phyloP scores from a whole-genome alignment of 2,888 invertebrate genomes.

The Drosophila algonquin region DNA sequence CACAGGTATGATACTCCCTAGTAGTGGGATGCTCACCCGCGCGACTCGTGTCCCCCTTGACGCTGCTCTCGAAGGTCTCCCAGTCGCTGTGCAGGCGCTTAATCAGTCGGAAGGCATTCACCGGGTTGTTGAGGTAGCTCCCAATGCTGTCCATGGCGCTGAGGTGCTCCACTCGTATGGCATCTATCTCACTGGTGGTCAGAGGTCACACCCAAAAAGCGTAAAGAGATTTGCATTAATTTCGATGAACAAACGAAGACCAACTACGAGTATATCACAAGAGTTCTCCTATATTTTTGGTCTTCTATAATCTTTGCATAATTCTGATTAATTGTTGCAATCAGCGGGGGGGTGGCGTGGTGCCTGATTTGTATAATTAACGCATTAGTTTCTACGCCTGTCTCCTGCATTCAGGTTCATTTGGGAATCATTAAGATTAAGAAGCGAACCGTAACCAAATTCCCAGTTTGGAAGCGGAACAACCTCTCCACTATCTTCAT shows the following conservation, averaged over 20 bases:
- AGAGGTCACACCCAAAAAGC: slow-evolving; percentile 9
- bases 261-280: neutral
- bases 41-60: slow-evolving; percentile 87
- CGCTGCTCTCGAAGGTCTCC: slow-evolving; percentile 90
- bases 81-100: slow-evolving; percentile 97
- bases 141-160: slow-evolving; percentile 90
- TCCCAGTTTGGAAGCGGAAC: slow-evolving; percentile 6
- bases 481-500: slow-evolving; percentile 6
- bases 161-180: slow-evolving; percentile 90
- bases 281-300: neutral
- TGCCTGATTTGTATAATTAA: slow-evolving; percentile 39
- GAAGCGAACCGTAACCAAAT: slow-evolving; percentile 14
- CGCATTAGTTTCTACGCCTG: slow-evolving; percentile 46
- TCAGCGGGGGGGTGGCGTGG: too few species aligned
- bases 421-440: slow-evolving; percentile 35
- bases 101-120: slow-evolving; percentile 96
- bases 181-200: slow-evolving; percentile 84
- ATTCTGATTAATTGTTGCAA: neutral
- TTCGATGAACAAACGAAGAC: slow-evolving; percentile 18
- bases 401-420: slow-evolving; percentile 34
- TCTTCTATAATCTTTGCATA: neutral
- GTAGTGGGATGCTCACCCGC: slow-evolving; percentile 70
- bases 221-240: slow-evolving; percentile 35
- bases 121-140: slow-evolving; percentile 94
- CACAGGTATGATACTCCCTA: neutral